phyloP scores from a whole-genome alignment of 2,888 invertebrate species.

The Spisula subtruncata region DNA sequence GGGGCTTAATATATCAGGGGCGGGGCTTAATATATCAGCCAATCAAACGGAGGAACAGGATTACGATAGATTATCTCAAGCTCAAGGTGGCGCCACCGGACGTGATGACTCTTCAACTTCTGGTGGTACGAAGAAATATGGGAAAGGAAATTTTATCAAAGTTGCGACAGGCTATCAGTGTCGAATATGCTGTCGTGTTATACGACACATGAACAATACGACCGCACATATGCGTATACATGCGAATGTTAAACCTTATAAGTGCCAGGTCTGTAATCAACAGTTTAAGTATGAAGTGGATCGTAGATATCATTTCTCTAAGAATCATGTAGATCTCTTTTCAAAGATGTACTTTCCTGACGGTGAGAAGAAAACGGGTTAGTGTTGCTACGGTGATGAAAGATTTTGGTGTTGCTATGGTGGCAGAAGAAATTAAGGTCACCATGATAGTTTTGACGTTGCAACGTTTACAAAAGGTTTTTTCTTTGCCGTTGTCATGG shows the following conservation, averaged over 20 bases:
- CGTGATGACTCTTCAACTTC: conserved; percentile 50
- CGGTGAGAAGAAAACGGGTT: conserved; percentile 64
- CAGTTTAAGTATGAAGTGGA: conserved; percentile 73
- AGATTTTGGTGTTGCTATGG: no score
- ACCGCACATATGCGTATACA: conserved; percentile 73
- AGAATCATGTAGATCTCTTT: conserved; percentile 72
- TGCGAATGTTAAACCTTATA: conserved; percentile 70
- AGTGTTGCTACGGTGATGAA: conserved; percentile 13
- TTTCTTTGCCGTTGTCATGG: neutral
- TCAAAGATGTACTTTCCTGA: conserved; percentile 73
- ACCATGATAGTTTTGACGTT: neutral
- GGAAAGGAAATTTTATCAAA: conserved; percentile 73
- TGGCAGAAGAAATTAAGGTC: no score
- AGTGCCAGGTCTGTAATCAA: conserved; percentile 73
- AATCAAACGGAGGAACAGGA: conserved; percentile 57
- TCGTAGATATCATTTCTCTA: conserved; percentile 70
- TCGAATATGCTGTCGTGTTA: conserved; percentile 70
- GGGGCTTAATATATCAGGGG: conserved; percentile 33
- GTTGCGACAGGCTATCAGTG: conserved; percentile 72
- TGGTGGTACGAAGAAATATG: conserved; percentile 66
- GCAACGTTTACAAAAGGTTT: neutral
- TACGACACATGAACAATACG: conserved; percentile 72
- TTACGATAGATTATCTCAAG: conserved; percentile 36
- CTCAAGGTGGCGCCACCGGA: conserved; percentile 37
- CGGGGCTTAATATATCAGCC: conserved; percentile 41